Conservation (phyloP, 2,888 invertebrate species). For the Norana najaformis region DNA sequence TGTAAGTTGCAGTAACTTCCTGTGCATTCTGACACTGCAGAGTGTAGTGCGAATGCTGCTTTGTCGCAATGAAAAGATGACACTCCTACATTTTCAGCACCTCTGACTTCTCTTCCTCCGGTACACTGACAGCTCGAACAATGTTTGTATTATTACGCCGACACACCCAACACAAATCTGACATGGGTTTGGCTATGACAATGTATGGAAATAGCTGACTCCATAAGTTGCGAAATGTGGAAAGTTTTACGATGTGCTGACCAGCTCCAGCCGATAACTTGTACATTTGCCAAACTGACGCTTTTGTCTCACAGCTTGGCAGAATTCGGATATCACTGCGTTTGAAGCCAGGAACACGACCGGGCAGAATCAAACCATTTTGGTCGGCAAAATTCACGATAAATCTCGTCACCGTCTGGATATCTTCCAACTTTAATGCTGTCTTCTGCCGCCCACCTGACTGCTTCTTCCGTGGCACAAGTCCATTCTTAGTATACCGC, state of each 20-base stretch:
- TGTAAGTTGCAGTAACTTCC: not conserved
- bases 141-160: too few species aligned
- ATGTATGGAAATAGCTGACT: not conserved
- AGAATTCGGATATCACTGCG: not conserved
- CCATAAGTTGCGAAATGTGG: constrained; percentile 22
- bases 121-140: too few species aligned
- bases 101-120: too few species aligned
- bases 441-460: not conserved
- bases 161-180: too few species aligned
- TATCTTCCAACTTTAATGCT: constrained; percentile 23
- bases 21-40: not conserved
- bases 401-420: not conserved
- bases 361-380: constrained; percentile 25
- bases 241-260: not conserved
- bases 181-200: too few species aligned
- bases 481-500: not conserved
- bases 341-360: constrained; percentile 34
- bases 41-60: constrained; percentile 26
- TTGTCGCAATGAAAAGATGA: constrained; percentile 26
- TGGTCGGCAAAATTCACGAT: constrained; percentile 22
- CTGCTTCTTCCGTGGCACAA: not conserved
- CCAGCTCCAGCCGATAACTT: not conserved
- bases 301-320: constrained; percentile 24
- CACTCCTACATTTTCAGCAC: constrained; percentile 3
- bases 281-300: constrained; percentile 14